Evolutionary conservation across 2,797 vertebrate species (phyloP).

Genomic region (Trematomus bernacchii): DNA sequence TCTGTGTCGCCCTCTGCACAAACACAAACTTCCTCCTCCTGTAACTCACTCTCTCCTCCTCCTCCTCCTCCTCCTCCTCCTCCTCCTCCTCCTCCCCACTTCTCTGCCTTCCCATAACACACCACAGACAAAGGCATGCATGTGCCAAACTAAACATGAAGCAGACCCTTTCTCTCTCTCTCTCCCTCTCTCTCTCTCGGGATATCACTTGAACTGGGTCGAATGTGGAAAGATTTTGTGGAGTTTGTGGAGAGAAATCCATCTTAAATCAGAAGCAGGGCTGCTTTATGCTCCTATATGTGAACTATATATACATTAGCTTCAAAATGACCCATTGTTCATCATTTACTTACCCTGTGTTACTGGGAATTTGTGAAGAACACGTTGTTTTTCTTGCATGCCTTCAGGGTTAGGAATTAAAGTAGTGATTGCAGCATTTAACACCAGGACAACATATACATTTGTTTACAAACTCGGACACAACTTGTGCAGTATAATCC

Average conservation of each 20-base stretch:
- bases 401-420: too few species aligned
- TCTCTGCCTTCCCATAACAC: slow-evolving; percentile 68
- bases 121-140: slow-evolving; percentile 67
- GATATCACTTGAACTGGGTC: neutral
- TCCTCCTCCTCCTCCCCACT: slow-evolving; percentile 21
- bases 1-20: slow-evolving; percentile 61
- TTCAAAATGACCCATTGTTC: too few species aligned
- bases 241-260: slow-evolving; percentile 3
- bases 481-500: too few species aligned
- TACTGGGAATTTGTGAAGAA: too few species aligned
- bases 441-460: too few species aligned
- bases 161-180: slow-evolving; percentile 12
- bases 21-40: slow-evolving; percentile 77
- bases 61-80: slow-evolving; percentile 1
- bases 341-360: too few species aligned
- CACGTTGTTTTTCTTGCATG: too few species aligned
- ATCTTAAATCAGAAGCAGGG: neutral
- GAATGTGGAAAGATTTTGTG: neutral
- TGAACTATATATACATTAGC: neutral
- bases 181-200: neutral
- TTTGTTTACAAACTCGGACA: too few species aligned
- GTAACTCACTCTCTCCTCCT: slow-evolving; percentile 14
- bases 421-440: too few species aligned
- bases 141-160: slow-evolving; percentile 78
- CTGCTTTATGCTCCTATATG: neutral